Percentiles rank a stretch among this genome's conserved stretches.
Evolutionary conservation across 2,113 vertebrate species (phyloP).

Genomic region (Prinia subflava): DNA sequence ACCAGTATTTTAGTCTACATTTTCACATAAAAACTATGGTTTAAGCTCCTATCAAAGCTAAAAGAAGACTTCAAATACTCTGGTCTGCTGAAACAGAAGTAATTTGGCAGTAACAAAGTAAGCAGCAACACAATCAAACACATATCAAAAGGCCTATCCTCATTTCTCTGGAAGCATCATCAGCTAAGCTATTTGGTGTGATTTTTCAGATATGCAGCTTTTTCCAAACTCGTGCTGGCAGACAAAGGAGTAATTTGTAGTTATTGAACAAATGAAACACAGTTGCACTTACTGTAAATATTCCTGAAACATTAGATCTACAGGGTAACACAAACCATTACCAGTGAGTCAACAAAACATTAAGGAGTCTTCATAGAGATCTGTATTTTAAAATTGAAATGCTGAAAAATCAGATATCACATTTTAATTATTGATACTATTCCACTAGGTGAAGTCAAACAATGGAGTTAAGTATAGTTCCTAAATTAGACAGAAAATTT

Average conservation of each 20-base stretch:
- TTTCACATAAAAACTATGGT: neutral
- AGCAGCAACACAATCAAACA: neutral
- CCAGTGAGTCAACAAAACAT: neutral
- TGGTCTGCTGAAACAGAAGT: neutral
- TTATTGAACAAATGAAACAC: neutral
- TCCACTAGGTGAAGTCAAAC: neutral
- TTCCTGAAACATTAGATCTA: neutral
- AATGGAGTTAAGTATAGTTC: neutral
- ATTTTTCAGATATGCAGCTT: neutral
- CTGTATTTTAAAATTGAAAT: neutral
- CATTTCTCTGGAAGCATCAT: neutral
- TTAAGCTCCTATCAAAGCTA: neutral
- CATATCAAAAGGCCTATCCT: neutral
- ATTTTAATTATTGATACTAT: neutral
- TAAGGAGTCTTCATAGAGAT: neutral
- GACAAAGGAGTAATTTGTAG: neutral
- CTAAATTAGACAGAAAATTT: neutral
- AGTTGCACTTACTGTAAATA: neutral
- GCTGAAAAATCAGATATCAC: neutral
- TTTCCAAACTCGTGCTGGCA: neutral
- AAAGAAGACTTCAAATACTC: neutral
- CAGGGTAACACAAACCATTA: neutral
- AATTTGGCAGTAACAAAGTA: neutral
- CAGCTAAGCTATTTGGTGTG: neutral
- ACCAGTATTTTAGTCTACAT: neutral